Evolutionary conservation across 2,797 vertebrate genomes (phyloP).

Genomic region (Simalia tracyae): DNA sequence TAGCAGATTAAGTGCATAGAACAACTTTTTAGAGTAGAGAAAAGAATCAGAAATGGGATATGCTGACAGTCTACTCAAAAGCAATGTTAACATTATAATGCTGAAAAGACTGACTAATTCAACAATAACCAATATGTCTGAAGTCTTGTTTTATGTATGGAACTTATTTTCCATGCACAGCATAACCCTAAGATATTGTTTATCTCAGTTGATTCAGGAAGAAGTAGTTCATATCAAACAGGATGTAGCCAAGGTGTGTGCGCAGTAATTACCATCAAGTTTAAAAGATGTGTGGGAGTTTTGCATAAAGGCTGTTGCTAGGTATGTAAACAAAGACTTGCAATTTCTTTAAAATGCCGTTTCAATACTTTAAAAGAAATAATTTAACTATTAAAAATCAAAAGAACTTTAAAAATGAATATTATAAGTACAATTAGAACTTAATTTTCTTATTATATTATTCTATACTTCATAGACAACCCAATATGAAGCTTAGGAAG

Average conservation of each 20-base stretch:
- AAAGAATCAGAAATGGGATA: background rate
- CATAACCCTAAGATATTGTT: background rate
- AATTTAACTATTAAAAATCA: background rate
- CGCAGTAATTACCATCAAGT: background rate
- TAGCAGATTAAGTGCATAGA: background rate
- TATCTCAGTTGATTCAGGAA: background rate
- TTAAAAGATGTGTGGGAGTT: slow-evolving; percentile 4
- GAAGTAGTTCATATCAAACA: background rate
- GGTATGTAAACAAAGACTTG: background rate
- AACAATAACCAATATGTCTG: background rate
- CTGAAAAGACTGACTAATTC: background rate
- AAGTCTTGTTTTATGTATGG: background rate
- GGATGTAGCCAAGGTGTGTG: background rate
- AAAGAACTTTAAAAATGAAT: background rate
- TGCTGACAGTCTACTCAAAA: background rate
- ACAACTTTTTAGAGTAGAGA: background rate
- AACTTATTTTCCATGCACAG: background rate
- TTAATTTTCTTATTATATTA: background rate
- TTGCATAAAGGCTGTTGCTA: background rate
- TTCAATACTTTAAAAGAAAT: background rate
- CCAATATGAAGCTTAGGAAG: background rate
- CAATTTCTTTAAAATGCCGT: background rate
- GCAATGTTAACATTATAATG: background rate
- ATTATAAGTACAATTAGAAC: background rate
- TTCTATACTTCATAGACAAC: background rate